Base-by-base conservation (phyloP, 2,888 invertebrate species). In the Hirtodrosophila alboralis region DNA sequence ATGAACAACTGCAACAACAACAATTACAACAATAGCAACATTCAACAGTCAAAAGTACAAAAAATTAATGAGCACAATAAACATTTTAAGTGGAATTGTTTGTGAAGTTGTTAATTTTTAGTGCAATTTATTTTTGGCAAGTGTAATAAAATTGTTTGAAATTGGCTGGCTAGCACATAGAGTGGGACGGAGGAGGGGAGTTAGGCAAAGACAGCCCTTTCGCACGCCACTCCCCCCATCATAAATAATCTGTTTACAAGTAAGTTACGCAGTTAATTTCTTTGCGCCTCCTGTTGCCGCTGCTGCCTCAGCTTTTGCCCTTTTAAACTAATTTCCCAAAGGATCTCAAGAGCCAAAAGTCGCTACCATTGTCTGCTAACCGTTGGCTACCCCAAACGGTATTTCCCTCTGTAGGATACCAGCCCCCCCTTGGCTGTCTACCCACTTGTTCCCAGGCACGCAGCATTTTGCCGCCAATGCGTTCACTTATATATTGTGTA, bases 1-100 rank as follows among this genome's bases (percentile, higher is more conserved):
- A 40, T 30, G 49, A 73, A 68, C 47, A 41, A 23, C 7, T 28
- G 2, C 8, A 37, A 12, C 12, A 40, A 34, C 54, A 73, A 68
- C 47, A 41, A 23, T 9, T 28, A 1, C 8, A 37, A 12, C 3
- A 34, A 7, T 70, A 58, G 52, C 53, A 61, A n/a, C n/a, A 23
- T 70, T 75, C 59, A 74, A 78, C 64, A 79, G 68, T 79, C 74
- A 41, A 65, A 63, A 57, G 57, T 57, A 5, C 4, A 23, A 23
- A 72, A 83, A 83, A 83, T 83, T 83, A 83, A 83, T 83, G 83
- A 87, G 83, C 81, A 74, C 86, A 80, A 83, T 83, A 83, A 83
- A 83, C 87, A 83, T 83, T 86, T 83, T 83, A 86, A 83, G 83
- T 83, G 87, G 83, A 83, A 83, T 87, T 83, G 83, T 83, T 83